Base-by-base conservation (phyloP, 2,113 vertebrate genomes). In the Haemorhous mexicanus region DNA sequence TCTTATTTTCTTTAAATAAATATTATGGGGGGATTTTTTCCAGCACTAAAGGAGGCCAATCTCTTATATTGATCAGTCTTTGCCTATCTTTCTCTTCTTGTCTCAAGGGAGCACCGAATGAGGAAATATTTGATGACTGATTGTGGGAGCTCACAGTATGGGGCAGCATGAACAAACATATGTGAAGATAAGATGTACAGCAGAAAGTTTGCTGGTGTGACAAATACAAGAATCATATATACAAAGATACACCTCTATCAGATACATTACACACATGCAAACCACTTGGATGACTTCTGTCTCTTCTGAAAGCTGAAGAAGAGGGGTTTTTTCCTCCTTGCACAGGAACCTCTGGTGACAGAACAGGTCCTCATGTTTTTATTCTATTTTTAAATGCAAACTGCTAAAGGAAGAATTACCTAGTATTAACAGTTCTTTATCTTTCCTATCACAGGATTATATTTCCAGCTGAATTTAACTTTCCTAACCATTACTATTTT, bases 71-170 rank as follows among this genome's bases (percentile, higher is more conserved):
- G 39, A 85, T 87, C 63, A 70, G 28, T 41, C 83, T 73, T 68
- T 37, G 30, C 39, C 73, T 72, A 2, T 62, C 63, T 67, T 79
- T 87, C 77, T 41, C 50, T 68, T 55, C 77, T 75, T 70, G 46
- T 77, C 50, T 76, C 4, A 2, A 90, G n/a, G n/a, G 21, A 89
- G 46, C 30, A 62, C 23, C 1, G 0, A 58, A 85, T 85, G 69
- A 92, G 55, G 46, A 92, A 96, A 86, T 80, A 93, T 37, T 92
- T 94, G n/a, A 87, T 80, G 79, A 70, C 1, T 63, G 68, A 63
- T n/a, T 76, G 63, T 55, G 24, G 59, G 64, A 94, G 47, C 39
- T 92, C 77, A 83, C 27, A 70, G 44, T 58, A 67, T 17, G 72
- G 47, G 58, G 85, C 33, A 46, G 9, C 78, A 70, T n/a, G 84